Conservation (phyloP, 2,797 vertebrate species). For the Peromyscus attwateri region DNA sequence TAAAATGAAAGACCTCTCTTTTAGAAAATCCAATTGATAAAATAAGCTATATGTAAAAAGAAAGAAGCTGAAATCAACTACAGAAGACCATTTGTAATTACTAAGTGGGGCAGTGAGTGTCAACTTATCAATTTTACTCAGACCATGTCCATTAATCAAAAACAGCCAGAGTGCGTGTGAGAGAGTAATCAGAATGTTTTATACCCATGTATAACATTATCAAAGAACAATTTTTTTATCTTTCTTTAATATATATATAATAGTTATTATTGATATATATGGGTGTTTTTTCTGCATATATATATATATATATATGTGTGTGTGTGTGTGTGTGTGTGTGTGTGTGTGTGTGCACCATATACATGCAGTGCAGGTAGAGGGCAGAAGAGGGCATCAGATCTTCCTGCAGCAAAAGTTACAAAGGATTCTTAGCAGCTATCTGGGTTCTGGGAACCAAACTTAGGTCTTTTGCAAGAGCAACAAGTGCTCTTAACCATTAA, state of each 20-base stretch:
- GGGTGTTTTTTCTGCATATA: not conserved
- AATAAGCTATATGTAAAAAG: not conserved
- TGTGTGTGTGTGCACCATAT: not conserved
- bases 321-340: too few species aligned
- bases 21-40: slow-evolving; percentile 1
- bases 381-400: not conserved
- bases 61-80: not conserved
- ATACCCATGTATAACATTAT: not conserved
- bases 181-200: not conserved
- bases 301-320: too few species aligned
- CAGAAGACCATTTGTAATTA: not conserved
- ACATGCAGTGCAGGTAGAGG: not conserved
- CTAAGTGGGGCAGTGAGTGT: not conserved
- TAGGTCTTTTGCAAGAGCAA: not conserved
- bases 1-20: not conserved
- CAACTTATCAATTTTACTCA: not conserved
- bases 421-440: not conserved
- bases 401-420: not conserved
- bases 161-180: not conserved
- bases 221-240: not conserved
- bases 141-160: not conserved
- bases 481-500: not conserved
- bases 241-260: too few species aligned
- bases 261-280: not conserved
- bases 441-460: not conserved